Evolutionary conservation across 2,888 invertebrate genomes (phyloP).

Genomic region (Adineta ricciae): DNA sequence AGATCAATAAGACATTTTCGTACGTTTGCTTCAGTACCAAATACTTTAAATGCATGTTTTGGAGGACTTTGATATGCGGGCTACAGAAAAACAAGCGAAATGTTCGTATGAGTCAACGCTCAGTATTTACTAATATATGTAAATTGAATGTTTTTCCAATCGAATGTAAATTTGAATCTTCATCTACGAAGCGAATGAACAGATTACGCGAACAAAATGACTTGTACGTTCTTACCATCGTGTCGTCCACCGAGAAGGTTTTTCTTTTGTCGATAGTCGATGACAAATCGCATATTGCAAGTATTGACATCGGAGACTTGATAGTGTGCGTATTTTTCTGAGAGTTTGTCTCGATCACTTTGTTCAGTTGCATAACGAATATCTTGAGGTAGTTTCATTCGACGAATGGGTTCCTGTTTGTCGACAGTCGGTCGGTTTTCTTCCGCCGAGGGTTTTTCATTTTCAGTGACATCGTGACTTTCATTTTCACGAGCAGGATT

Average conservation of each 20-base stretch:
- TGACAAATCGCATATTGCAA: not conserved
- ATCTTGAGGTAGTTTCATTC: not conserved
- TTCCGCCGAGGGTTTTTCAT: not conserved
- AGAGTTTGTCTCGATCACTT: not conserved
- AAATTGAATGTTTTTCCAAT: not conserved
- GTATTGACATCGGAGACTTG: not conserved
- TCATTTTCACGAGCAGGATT: not conserved
- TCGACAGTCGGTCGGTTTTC: not conserved
- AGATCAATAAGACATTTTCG: not conserved
- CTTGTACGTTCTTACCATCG: not conserved
- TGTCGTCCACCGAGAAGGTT: not conserved
- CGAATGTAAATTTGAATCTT: not conserved
- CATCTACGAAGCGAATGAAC: not conserved
- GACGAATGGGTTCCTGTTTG: not conserved
- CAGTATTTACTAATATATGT: not conserved
- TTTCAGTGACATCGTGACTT: not conserved
- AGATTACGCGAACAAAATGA: not conserved
- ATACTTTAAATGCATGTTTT: not conserved
- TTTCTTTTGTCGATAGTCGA: not conserved
- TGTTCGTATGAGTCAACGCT: not conserved
- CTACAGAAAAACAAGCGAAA: not conserved
- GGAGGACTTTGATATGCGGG: not conserved
- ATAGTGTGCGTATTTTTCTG: not conserved
- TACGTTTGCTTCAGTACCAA: constrained; percentile 1
- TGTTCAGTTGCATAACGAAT: constrained; percentile 13